A percentile compares a stretch with the other conserved stretches of the same genome.
These are phyloP conservation scores for Biston betularia DNA, from an alignment of 2,888 invertebrate genomes.

Conservation along the genomic window DNA sequence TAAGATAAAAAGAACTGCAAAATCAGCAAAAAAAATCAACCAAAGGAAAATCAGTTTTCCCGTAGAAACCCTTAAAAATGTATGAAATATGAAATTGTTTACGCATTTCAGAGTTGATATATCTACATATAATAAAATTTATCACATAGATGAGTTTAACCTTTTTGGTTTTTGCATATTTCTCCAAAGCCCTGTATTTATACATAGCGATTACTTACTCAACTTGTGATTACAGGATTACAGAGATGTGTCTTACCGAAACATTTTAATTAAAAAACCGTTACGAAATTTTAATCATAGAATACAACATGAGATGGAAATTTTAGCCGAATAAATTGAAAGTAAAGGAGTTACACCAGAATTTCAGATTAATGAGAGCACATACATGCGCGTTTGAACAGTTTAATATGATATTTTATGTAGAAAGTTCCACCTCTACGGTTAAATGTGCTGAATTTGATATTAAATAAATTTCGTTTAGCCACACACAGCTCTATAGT, in stretches of 20 bases:
- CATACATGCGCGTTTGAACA: background rate
- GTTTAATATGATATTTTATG: background rate
- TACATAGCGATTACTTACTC: background rate
- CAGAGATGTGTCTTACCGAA: conserved; percentile 15
- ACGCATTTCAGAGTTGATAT: too few relatives aligned
- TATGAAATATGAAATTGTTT: too few relatives aligned
- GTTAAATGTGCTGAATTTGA: background rate
- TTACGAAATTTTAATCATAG: conserved; percentile 27
- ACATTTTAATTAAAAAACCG: conserved; percentile 22
- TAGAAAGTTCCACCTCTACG: background rate
- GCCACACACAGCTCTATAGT: too few relatives aligned
- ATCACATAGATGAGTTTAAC: too few relatives aligned
- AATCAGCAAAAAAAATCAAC: too few relatives aligned
- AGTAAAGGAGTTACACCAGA: conserved; percentile 38
- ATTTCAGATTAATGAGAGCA: conserved; percentile 39
- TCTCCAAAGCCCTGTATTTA: too few relatives aligned
- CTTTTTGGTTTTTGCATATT: too few relatives aligned
- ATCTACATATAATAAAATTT: too few relatives aligned
- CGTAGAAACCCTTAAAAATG: too few relatives aligned
- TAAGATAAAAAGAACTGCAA: too few relatives aligned
- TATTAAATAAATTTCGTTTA: too few relatives aligned
- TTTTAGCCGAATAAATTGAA: conserved; percentile 39
- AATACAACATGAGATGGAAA: conserved; percentile 37
- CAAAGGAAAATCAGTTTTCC: too few relatives aligned
- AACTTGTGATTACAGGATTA: background rate